Evolutionary conservation across 2,113 vertebrate genomes (phyloP), one percentile per base, ranked within the genome.

Genomic region (Callipepla californica): DNA sequence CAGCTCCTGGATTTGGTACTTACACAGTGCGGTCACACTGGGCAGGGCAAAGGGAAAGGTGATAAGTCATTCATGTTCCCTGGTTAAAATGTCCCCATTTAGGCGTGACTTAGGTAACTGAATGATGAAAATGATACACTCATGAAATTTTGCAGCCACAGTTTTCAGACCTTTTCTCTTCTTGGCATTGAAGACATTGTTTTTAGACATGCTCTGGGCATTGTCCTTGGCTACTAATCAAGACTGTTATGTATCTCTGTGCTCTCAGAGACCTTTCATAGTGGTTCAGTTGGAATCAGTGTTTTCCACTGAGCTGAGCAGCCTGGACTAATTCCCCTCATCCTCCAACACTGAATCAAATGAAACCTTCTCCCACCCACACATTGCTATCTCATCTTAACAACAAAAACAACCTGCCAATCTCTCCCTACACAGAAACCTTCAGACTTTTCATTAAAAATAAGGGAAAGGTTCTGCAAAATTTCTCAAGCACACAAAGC

Each of bases 331-430:
- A 74, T 63, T 22, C 10, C 57, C n/a, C 26, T 44, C 62, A 74
- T 70, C 80, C 88, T 63, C 75, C 79, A 92, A 55, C 63, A 80
- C 20, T 32, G 74, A 89, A 87, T 87, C 48, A 55, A 95, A 89
- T 69, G 51, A 92, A 93, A 61, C 13, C 45, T 68, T 78, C 66
- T 76, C 58, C 88, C 80, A 80, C 92, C 89, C 84, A 96, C 94
- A 85, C 67, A 6, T 15, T 87, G 67, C 77, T 94, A 48, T 47
- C 84, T 92, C 89, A 89, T 62, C 83, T 92, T n/a, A 83, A 90
- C 57, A 96, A 78, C 80, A 92, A 94, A 90, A 96, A 86, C 92
- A 96, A 81, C 55, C 59, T 94, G 94, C 45, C 94, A 94, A 85
- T 94, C 89, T 89, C 87, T 82, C 91, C 87, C 91, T 63, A 91